Conservation (phyloP, 2,113 vertebrate species). For the Barbus barbus region DNA sequence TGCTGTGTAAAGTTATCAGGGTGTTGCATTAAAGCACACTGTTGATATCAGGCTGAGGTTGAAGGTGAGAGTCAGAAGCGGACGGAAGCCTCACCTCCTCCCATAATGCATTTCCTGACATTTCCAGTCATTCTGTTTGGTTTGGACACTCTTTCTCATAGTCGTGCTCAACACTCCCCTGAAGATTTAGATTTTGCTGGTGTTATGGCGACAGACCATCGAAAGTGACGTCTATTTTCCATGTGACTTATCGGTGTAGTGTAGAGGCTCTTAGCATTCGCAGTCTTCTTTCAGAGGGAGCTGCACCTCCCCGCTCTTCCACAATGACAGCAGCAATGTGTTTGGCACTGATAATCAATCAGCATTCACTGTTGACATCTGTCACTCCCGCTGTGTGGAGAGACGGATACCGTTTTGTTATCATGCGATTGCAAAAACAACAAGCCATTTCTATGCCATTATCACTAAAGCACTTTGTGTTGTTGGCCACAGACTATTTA, state of each 20-base stretch:
- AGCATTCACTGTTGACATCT: not conserved
- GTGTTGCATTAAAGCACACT: not conserved
- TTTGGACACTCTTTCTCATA: constrained; percentile 42
- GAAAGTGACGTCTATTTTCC: constrained; percentile 47
- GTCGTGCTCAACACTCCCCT: constrained; percentile 18
- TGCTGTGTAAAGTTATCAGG: not conserved
- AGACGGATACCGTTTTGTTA: not conserved
- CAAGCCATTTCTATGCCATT: not conserved
- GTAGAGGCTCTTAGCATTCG: not conserved
- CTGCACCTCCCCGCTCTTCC: too few species aligned
- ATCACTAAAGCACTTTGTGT: not conserved
- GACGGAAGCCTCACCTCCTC: constrained; percentile 49
- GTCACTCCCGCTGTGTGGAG: too few species aligned
- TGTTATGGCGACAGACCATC: not conserved
- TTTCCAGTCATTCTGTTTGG: constrained; percentile 46
- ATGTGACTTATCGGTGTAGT: constrained; percentile 61
- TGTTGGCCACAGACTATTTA: not conserved
- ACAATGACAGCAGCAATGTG: constrained; percentile 39
- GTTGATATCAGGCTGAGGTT: constrained; percentile 40
- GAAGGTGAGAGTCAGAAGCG: constrained; percentile 49
- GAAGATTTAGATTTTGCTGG: not conserved
- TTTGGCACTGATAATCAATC: constrained; percentile 40
- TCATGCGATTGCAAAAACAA: not conserved
- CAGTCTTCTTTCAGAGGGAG: too few species aligned
- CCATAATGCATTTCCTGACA: constrained; percentile 54